phyloP scores from a whole-genome alignment of 2,888 invertebrate genomes.

The Plagodis pulveraria region DNA sequence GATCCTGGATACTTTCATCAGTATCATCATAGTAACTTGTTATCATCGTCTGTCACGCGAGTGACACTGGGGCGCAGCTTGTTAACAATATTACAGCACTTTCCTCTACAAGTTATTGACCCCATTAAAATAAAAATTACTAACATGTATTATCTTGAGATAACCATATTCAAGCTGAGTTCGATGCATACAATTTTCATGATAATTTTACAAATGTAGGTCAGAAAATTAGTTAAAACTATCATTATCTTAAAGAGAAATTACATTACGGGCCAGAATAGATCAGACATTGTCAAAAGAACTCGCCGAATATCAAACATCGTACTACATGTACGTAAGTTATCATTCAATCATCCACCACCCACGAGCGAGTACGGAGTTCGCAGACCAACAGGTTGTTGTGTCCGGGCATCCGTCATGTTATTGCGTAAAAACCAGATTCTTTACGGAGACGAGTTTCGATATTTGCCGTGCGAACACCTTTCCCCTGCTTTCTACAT shows the following conservation, averaged over 20 bases:
- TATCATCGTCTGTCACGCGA: too few species aligned
- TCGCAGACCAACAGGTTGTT: constrained; percentile 38
- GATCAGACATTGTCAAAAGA: not conserved
- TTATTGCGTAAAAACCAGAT: constrained; percentile 54
- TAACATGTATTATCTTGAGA: too few species aligned
- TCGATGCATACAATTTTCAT: too few species aligned
- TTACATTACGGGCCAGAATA: not conserved
- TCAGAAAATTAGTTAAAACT: not conserved
- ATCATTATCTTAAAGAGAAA: constrained; percentile 4
- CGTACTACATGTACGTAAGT: not conserved
- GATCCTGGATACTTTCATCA: too few species aligned
- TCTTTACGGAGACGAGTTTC: constrained; percentile 41
- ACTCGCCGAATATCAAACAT: constrained; percentile 20
- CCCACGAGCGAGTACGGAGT: constrained; percentile 7
- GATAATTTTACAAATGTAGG: too few species aligned
- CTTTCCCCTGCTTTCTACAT: constrained; percentile 73
- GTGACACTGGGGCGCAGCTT: too few species aligned
- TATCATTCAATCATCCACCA: constrained; percentile 13
- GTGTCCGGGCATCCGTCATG: constrained; percentile 32
- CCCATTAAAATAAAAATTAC: too few species aligned
- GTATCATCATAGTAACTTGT: too few species aligned
- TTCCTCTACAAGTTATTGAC: too few species aligned
- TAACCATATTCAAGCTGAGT: too few species aligned
- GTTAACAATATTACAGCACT: too few species aligned
- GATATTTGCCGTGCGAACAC: constrained; percentile 54